phyloP scores from a whole-genome alignment of 2,113 vertebrate species.

The Sarotherodon lohbergeri region DNA sequence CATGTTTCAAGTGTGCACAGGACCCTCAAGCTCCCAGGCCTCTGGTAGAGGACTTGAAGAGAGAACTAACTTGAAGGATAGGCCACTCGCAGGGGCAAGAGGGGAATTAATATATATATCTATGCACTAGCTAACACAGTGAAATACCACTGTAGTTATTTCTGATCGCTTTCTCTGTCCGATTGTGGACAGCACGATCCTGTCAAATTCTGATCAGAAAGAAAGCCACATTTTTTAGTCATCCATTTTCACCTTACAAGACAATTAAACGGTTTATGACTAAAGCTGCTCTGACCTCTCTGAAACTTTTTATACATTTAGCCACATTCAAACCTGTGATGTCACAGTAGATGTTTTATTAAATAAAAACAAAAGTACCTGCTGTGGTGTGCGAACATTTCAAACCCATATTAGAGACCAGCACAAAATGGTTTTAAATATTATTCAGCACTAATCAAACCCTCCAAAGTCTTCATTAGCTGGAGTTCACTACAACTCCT shows the following conservation, averaged over 20 bases:
- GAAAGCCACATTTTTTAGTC: not conserved
- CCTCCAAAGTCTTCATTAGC: not conserved
- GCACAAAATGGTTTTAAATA: not conserved
- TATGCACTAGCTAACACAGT: not conserved
- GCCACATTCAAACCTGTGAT: not conserved
- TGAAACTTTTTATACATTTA: not conserved
- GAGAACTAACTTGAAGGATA: not conserved
- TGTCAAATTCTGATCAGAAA: not conserved
- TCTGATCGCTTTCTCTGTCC: not conserved
- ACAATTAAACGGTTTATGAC: not conserved
- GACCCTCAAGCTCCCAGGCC: not conserved
- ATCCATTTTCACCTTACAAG: not conserved
- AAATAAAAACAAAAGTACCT: not conserved
- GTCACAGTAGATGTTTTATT: not conserved
- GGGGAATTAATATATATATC: not conserved
- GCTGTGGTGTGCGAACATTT: not conserved
- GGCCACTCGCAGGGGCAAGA: not conserved
- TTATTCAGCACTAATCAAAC: not conserved
- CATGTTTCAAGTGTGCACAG: not conserved
- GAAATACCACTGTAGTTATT: not conserved
- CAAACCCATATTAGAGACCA: not conserved
- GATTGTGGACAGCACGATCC: not conserved
- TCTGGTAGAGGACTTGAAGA: not conserved
- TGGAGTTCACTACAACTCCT: not conserved
- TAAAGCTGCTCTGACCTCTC: not conserved